Evolutionary conservation across 2,888 invertebrate species (phyloP), one percentile per base, ranked within the genome.

Genomic region (Lycocerus yunnanus): DNA sequence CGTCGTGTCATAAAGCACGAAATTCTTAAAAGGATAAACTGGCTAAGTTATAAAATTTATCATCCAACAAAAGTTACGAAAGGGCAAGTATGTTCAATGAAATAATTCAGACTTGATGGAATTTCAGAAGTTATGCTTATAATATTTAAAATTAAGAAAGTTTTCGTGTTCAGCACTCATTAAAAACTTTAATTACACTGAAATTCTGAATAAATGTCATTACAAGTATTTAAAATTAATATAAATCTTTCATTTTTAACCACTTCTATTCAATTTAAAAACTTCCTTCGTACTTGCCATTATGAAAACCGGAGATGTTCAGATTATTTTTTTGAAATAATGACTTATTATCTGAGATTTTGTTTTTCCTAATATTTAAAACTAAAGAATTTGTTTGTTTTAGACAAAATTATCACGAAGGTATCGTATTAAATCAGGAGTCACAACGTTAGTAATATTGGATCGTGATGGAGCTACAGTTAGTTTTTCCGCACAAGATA

Each of bases 391-490:
- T 18, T 20, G 6, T 73, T 69, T 72, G 73, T 87, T 87, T 10
- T 90, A 95, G 95, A 91, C 92, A 15, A 92, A 93, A 69, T 88
- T 95, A 67, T 93, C 93, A 15, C 92, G 93, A 81, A 92, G 93
- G 84, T 94, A 92, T 88, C 90, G 93, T 83, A 93, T 95, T 79
- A 93, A 93, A 81, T 91, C 92, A 0, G 93, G 93, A 4, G 93
- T 94, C 43, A 94, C 95, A 0, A 93, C 93, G 11, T 88, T 95
- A 80, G 92, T 95, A 69, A 88, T 95, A 75, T 83, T 93, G 78
- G 92, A 93, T 81, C 86, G 87, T 68, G 91, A 92, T 15, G 94
- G 94, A 2, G 89, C 91, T 3, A 91, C 93, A 9, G 92, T 95
- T 68, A 87, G 86, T 77, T 83, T 86, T 73, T 85, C 86, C 69